Conservation (phyloP, 2,113 vertebrate genomes). For the Ploceus nigricollis region DNA sequence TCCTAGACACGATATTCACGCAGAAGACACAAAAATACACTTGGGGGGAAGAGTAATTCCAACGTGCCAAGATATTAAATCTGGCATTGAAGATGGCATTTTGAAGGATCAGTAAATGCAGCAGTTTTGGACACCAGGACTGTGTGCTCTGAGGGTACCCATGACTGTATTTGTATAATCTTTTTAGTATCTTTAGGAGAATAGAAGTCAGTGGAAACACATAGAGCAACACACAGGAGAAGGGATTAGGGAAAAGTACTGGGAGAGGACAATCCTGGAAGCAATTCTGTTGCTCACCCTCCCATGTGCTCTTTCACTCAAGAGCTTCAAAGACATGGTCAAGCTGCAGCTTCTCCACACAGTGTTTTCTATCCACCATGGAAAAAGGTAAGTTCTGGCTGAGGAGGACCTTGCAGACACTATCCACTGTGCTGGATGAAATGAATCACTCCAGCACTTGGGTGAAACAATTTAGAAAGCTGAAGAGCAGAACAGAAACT, state of each 20-base stretch:
- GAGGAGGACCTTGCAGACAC: background rate
- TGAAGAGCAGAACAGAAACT: background rate
- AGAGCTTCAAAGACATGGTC: background rate
- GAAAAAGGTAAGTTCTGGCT: background rate
- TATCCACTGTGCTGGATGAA: background rate
- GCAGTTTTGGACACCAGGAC: background rate
- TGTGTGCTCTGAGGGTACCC: background rate
- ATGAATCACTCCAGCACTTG: background rate
- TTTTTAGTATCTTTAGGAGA: background rate
- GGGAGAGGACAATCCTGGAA: background rate
- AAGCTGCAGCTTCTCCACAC: background rate
- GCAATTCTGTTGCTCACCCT: background rate
- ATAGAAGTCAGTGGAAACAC: background rate
- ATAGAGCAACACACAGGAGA: background rate
- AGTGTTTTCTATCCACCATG: fast-evolving
- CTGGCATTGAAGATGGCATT: background rate
- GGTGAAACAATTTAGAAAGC: background rate
- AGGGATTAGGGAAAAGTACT: background rate
- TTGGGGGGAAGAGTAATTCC: background rate
- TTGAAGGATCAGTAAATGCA: background rate
- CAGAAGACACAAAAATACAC: background rate
- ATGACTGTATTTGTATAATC: background rate
- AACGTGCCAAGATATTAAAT: background rate
- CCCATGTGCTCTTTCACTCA: background rate
- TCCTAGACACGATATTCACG: background rate